A percentile compares a stretch with the other conserved stretches of the same genome.
These are phyloP conservation scores for Cydia amplana DNA, from an alignment of 1,140 invertebrate genomes.

Conservation along the genomic window DNA sequence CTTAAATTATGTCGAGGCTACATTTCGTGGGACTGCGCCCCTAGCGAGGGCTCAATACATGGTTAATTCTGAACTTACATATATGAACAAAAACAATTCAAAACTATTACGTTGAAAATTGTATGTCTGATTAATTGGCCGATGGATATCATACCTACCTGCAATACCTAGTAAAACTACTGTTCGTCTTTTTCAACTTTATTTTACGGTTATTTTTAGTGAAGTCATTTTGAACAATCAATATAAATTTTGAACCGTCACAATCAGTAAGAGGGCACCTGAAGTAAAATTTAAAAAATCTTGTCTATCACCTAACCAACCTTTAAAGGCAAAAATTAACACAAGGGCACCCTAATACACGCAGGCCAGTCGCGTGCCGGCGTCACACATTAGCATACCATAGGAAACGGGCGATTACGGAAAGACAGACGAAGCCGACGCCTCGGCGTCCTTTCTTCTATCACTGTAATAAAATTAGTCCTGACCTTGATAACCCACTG, in stretches of 20 bases:
- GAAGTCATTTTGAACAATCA: too few relatives aligned
- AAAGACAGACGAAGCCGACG: constrained; percentile 51
- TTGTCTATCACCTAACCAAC: too few relatives aligned
- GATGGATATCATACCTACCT: too few relatives aligned
- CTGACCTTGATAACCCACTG: constrained; percentile 38
- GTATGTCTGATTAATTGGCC: neutral
- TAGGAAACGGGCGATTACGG: constrained; percentile 62
- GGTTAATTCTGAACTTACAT: neutral
- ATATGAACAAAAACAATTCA: neutral
- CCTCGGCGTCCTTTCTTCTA: constrained; percentile 35
- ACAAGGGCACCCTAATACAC: constrained; percentile 33
- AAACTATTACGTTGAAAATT: neutral
- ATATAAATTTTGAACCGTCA: too few relatives aligned
- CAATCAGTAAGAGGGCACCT: too few relatives aligned
- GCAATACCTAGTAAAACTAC: too few relatives aligned
- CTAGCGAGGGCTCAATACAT: neutral
- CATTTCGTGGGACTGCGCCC: constrained; percentile 4
- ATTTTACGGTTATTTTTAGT: too few relatives aligned
- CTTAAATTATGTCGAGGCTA: constrained; percentile 25
- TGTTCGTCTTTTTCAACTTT: too few relatives aligned
- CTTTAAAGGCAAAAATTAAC: constrained; percentile 33
- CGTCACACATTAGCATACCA: constrained; percentile 55
- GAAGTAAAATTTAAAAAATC: too few relatives aligned
- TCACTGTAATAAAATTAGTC: constrained; percentile 33
- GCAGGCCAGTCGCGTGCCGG: constrained; percentile 51